Conservation (phyloP, 2,113 vertebrate genomes). For the Myiozetetes cayanensis region DNA sequence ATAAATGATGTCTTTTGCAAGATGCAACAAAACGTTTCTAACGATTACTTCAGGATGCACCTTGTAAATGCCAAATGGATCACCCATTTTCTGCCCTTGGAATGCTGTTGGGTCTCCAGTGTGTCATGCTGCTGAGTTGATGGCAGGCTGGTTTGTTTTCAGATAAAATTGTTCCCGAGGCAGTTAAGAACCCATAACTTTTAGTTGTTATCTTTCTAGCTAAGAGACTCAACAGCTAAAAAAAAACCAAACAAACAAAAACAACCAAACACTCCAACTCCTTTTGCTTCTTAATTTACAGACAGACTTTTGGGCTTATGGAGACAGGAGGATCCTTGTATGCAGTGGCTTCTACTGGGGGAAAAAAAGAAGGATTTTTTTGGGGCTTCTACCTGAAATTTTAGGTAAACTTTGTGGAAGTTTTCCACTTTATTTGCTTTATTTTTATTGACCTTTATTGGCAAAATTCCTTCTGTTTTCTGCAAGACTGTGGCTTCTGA, state of each 20-base stretch:
- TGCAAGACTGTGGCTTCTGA: too few relatives aligned
- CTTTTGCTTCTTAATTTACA: not conserved
- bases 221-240: not conserved
- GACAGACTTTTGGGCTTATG: not conserved
- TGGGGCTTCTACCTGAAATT: too few relatives aligned
- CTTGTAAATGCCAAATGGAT: not conserved
- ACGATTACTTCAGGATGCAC: not conserved
- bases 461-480: too few relatives aligned
- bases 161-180: not conserved
- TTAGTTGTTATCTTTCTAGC: not conserved
- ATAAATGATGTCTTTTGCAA: not conserved
- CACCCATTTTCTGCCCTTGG: not conserved
- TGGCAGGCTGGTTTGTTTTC: not conserved
- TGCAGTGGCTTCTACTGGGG: too few relatives aligned
- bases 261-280: not conserved
- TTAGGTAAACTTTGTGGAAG: too few relatives aligned
- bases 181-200: not conserved
- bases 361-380: too few relatives aligned
- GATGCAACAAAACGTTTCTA: not conserved
- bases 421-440: too few relatives aligned
- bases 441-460: too few relatives aligned
- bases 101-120: not conserved
- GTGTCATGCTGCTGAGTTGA: not conserved
- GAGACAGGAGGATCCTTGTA: rapidly evolving
- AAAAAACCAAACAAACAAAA: not conserved